Conservation (phyloP, 1,140 invertebrate genomes). For the Bombus breviceps region DNA sequence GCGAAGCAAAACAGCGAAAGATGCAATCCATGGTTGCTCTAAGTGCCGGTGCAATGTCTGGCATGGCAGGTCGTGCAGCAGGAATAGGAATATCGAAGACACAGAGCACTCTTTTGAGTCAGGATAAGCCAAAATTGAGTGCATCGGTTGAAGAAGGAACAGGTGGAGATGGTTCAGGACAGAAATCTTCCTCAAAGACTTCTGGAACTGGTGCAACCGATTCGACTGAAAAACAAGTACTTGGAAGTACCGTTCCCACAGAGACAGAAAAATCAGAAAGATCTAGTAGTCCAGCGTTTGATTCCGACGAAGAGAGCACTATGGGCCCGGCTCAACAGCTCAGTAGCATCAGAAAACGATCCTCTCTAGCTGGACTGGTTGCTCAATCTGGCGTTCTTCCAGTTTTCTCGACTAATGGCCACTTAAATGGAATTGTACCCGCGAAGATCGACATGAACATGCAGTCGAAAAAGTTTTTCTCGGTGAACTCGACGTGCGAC, state of each 20-base stretch:
- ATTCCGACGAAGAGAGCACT: conserved; percentile 95
- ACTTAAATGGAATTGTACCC: conserved; percentile 84
- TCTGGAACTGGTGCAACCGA: conserved; percentile 33
- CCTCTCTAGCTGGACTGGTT: conserved; percentile 86
- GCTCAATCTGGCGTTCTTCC: conserved; percentile 85
- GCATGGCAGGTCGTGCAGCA: conserved; percentile 93
- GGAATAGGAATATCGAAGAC: conserved; percentile 92
- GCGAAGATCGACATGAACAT: conserved; percentile 76
- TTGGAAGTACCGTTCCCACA: conserved; percentile 38
- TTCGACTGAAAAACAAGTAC: conserved; percentile 40
- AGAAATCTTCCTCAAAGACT: conserved; percentile 51
- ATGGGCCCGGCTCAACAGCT: conserved; percentile 75
- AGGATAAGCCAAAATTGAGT: conserved; percentile 86
- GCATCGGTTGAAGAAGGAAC: conserved; percentile 42
- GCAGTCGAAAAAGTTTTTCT: conserved; percentile 61
- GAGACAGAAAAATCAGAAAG: conserved; percentile 90
- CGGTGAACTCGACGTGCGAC: conserved; percentile 73
- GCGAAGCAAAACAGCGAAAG: conserved; percentile 96
- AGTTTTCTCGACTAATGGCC: conserved; percentile 84
- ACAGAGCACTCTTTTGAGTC: conserved; percentile 87
- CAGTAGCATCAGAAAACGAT: conserved; percentile 82
- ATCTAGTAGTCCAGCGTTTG: conserved; percentile 97
- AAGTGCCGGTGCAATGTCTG: conserved; percentile 93
- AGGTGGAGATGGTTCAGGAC: conserved; percentile 4
- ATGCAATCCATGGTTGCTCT: conserved; percentile 97